Evolutionary conservation across 2,113 vertebrate genomes (phyloP).

Genomic region (Melanocharis versteri): DNA sequence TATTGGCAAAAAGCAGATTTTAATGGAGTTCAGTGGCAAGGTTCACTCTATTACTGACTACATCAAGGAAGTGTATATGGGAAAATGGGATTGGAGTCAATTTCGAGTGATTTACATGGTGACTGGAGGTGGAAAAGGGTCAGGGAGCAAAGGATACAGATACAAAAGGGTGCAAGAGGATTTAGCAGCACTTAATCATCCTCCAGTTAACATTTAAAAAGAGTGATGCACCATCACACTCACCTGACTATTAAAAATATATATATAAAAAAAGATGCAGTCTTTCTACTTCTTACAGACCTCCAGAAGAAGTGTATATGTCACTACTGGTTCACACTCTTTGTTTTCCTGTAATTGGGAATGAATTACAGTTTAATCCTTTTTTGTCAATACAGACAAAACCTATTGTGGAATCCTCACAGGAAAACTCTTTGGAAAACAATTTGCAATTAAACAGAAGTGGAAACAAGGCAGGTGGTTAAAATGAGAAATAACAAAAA

Average conservation of each 20-base stretch:
- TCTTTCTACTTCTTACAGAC: neutral
- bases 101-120: neutral
- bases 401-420: neutral
- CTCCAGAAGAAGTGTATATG: neutral
- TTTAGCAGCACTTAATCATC: neutral
- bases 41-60: neutral
- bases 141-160: neutral
- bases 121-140: neutral
- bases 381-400: neutral
- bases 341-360: neutral
- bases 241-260: too few relatives aligned
- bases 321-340: neutral
- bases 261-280: too few relatives aligned
- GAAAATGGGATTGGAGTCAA: neutral
- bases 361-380: constrained; percentile 40
- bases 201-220: neutral
- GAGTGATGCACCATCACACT: neutral
- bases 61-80: neutral
- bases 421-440: constrained; percentile 5
- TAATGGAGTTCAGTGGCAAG: neutral
- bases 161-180: neutral
- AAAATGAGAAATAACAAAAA: constrained; percentile 19
- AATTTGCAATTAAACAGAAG: constrained; percentile 31
- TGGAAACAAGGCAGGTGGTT: neutral
- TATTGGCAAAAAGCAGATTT: neutral